phyloP scores from a whole-genome alignment of 1,140 invertebrate genomes.

The Leptestheria dahalacensis region DNA sequence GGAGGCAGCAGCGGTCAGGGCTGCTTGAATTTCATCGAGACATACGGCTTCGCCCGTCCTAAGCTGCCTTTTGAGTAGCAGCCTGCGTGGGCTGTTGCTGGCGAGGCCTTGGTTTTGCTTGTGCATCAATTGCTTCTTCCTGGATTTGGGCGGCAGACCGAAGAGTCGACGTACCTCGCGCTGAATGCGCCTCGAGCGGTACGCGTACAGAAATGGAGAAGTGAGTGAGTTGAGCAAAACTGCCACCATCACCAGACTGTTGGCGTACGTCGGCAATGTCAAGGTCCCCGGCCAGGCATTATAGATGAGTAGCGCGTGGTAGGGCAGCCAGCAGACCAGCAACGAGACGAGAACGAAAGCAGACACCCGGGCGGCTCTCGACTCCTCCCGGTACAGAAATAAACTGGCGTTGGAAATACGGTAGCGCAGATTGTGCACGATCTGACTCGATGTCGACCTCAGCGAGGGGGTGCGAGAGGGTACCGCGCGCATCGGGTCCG shows the following conservation, averaged over 20 bases:
- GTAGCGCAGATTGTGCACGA: constrained; percentile 48
- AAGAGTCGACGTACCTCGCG: constrained; percentile 47
- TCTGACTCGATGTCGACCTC: constrained; percentile 21
- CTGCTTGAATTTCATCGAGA: constrained; percentile 15
- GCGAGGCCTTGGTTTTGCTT: constrained; percentile 17
- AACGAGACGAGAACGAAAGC: constrained; percentile 54
- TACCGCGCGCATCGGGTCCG: neutral
- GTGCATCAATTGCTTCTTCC: constrained; percentile 12
- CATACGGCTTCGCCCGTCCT: constrained; percentile 19
- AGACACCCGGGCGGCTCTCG: constrained; percentile 60
- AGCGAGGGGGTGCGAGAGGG: constrained; percentile 18
- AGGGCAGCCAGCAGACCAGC: constrained; percentile 50
- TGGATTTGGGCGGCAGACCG: constrained; percentile 30
- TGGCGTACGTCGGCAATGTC: constrained; percentile 27
- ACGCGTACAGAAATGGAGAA: constrained; percentile 61
- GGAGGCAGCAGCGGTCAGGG: constrained; percentile 5
- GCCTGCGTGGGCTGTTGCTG: constrained; percentile 25
- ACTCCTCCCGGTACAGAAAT: constrained; percentile 64
- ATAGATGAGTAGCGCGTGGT: constrained; percentile 36
- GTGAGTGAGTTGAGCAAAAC: constrained; percentile 48
- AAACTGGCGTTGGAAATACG: constrained; percentile 66
- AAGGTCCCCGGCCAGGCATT: constrained; percentile 28
- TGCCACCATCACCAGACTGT: constrained; percentile 42
- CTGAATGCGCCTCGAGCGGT: constrained; percentile 56
- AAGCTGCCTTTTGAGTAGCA: constrained; percentile 25